phyloP scores from a whole-genome alignment of 2,888 invertebrate species.

The Drosophila dives region DNA sequence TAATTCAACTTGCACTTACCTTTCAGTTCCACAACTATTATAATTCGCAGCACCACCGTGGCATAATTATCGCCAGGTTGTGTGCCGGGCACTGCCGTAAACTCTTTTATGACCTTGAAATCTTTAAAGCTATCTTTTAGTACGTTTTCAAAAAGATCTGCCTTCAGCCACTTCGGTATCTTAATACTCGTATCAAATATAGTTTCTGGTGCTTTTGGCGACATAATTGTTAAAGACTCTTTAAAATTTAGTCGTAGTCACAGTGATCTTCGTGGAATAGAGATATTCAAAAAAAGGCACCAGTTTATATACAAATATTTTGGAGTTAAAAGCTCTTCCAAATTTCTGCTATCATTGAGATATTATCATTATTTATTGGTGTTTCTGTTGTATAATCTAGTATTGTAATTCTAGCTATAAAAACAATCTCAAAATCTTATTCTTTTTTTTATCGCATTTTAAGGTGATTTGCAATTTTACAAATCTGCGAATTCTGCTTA shows the following conservation, averaged over 20 bases:
- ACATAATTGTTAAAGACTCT: not conserved
- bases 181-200: not conserved
- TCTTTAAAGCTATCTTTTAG: constrained; percentile 51
- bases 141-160: constrained; percentile 49
- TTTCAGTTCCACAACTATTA: constrained; percentile 63
- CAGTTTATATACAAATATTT: constrained; percentile 5
- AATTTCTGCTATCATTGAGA: not conserved
- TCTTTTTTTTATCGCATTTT: not conserved
- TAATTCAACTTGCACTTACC: constrained; percentile 37
- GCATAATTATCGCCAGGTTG: constrained; percentile 78
- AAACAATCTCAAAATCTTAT: not conserved
- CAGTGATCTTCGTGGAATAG: not conserved
- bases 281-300: not conserved
- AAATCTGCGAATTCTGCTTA: no score
- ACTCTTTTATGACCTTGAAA: constrained; percentile 51
- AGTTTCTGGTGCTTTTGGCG: not conserved
- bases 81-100: constrained; percentile 61
- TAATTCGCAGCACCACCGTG: constrained; percentile 72
- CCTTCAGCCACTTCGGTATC: constrained; percentile 62
- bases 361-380: not conserved
- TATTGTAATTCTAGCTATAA: not conserved
- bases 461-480: not conserved
- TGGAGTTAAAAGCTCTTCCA: not conserved
- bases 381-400: not conserved
- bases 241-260: not conserved